A percentile compares a stretch with the other conserved stretches of the same genome.
These are phyloP conservation scores for Popillia japonica DNA, from an alignment of 1,140 invertebrate species.

Conservation along the genomic window DNA sequence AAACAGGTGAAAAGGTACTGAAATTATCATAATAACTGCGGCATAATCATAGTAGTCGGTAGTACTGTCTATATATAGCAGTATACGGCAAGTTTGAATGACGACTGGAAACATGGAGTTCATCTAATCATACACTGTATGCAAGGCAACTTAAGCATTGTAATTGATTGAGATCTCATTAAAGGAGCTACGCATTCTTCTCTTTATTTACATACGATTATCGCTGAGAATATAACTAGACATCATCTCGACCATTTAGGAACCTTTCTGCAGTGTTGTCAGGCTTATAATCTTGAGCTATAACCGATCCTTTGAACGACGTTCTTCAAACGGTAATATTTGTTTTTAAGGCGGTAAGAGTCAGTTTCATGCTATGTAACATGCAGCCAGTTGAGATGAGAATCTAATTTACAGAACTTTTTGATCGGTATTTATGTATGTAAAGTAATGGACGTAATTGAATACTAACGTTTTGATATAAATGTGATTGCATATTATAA, in stretches of 20 bases:
- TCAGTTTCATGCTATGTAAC: too few species aligned
- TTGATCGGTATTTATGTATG: too few species aligned
- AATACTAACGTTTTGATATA: too few species aligned
- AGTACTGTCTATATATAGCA: too few species aligned
- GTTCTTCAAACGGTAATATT: neutral
- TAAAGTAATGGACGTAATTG: too few species aligned
- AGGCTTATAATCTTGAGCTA: slow-evolving; percentile 5
- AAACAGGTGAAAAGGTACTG: too few species aligned
- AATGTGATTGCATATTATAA: too few species aligned
- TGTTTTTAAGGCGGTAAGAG: neutral
- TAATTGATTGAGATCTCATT: slow-evolving; percentile 11
- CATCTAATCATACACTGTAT: neutral
- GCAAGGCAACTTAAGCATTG: neutral
- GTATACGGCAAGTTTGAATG: neutral
- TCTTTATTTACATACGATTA: neutral
- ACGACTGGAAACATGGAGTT: neutral
- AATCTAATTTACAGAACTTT: too few species aligned
- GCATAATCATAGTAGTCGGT: too few species aligned
- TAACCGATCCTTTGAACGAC: neutral
- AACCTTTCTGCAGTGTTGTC: neutral
- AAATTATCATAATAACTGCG: too few species aligned
- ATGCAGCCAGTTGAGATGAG: too few species aligned
- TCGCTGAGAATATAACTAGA: neutral
- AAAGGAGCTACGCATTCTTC: neutral
- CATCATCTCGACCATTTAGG: neutral